Evolutionary conservation across 2,113 vertebrate genomes (phyloP).

Genomic region (Hypocryptadius cinnamomeus): DNA sequence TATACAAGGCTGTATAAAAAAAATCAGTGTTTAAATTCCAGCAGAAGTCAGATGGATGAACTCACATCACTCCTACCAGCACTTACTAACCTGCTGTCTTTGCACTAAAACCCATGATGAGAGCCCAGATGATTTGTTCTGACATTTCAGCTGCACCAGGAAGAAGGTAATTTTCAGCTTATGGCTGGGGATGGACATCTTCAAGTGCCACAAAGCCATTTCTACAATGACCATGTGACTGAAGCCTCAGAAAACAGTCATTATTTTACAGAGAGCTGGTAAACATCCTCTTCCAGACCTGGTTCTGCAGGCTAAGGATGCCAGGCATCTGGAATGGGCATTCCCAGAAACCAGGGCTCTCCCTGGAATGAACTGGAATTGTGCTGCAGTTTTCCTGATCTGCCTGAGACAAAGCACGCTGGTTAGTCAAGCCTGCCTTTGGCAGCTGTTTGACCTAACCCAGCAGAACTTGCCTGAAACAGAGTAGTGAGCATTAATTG

Average conservation of each 20-base stretch:
- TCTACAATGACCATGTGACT: neutral
- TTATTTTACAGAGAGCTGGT: neutral
- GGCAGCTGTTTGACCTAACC: neutral
- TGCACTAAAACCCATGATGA: neutral
- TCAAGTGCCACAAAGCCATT: neutral
- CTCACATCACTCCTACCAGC: neutral
- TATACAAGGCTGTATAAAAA: neutral
- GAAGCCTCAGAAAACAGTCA: neutral
- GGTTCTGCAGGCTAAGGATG: neutral
- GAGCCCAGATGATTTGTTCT: neutral
- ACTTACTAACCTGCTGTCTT: neutral
- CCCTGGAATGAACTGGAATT: neutral
- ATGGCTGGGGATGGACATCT: neutral
- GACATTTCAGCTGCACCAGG: slow-evolving; percentile 5
- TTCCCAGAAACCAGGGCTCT: neutral
- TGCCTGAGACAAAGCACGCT: neutral
- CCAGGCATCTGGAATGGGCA: neutral
- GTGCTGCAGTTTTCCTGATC: neutral
- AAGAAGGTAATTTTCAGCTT: slow-evolving; percentile 28
- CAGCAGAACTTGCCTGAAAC: neutral
- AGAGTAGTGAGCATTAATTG: neutral
- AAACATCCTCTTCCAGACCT: slow-evolving; percentile 24
- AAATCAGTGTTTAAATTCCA: neutral
- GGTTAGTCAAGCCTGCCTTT: neutral
- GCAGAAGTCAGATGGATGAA: neutral